Conservation (phyloP, 2,797 vertebrate species). For the Halcyon chelicuti region DNA sequence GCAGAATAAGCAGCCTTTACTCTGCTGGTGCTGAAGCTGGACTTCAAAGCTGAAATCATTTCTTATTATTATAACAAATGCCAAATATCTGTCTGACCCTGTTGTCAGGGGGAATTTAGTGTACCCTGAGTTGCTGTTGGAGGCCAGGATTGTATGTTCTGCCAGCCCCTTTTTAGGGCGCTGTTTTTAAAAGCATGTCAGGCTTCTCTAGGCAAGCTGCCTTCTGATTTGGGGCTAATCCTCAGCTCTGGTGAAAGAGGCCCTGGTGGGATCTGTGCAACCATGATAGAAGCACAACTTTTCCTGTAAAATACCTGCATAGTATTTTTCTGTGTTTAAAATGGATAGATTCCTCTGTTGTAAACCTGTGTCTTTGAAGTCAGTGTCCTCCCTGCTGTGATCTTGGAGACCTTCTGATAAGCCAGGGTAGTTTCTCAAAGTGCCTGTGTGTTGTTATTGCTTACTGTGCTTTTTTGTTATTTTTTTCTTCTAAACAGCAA, state of each 20-base stretch:
- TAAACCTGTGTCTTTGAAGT: neutral
- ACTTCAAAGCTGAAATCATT: neutral
- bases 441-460: neutral
- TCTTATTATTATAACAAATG: neutral
- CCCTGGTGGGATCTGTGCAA: neutral
- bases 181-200: neutral
- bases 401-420: neutral
- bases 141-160: neutral
- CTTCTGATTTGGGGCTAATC: neutral
- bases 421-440: neutral
- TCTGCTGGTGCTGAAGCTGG: neutral
- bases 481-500: slow-evolving; percentile 71
- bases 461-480: neutral
- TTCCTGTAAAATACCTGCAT: neutral
- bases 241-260: neutral
- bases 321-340: neutral
- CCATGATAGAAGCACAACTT: neutral
- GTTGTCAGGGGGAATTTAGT: neutral
- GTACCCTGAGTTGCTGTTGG: neutral
- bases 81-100: neutral
- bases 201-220: neutral
- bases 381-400: neutral
- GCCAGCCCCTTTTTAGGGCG: neutral
- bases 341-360: neutral
- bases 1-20: neutral